Conservation (phyloP, 2,888 invertebrate genomes). For the Busseola fusca region DNA sequence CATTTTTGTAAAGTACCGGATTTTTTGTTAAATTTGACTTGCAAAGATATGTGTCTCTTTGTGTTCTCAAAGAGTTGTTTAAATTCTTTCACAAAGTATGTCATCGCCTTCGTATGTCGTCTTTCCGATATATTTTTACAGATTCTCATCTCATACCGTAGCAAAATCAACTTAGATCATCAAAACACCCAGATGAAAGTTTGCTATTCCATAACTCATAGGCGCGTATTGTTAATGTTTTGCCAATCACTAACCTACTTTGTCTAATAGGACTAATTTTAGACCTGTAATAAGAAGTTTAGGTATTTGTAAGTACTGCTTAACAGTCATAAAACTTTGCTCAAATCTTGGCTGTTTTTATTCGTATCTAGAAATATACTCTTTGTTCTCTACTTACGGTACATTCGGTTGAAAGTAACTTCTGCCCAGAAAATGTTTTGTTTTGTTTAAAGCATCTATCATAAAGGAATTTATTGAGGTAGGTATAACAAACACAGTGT, state of each 20-base stretch:
- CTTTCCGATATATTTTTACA: background rate
- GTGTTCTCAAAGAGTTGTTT: slow-evolving; percentile 1
- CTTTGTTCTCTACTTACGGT: background rate
- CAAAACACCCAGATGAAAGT: background rate
- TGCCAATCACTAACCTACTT: slow-evolving; percentile 12
- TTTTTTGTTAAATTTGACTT: background rate
- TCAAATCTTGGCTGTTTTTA: background rate
- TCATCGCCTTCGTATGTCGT: slow-evolving; percentile 6
- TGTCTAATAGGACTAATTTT: slow-evolving; percentile 23
- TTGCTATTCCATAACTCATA: background rate
- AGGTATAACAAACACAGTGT: background rate
- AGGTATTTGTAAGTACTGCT: background rate
- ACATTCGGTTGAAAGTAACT: slow-evolving; percentile 8
- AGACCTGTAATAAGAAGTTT: background rate
- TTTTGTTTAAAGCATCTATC: background rate
- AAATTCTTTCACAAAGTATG: slow-evolving; percentile 12
- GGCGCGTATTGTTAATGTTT: slow-evolving; percentile 1
- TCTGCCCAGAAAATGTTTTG: slow-evolving; percentile 7
- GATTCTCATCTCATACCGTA: background rate
- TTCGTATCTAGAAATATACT: background rate
- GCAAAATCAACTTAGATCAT: too few species aligned
- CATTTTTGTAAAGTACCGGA: slow-evolving; percentile 17
- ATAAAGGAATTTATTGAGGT: background rate
- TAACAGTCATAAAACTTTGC: background rate
- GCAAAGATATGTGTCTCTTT: background rate